Base-by-base conservation (phyloP, 2,888 invertebrate genomes). In the Trilocha varians region DNA sequence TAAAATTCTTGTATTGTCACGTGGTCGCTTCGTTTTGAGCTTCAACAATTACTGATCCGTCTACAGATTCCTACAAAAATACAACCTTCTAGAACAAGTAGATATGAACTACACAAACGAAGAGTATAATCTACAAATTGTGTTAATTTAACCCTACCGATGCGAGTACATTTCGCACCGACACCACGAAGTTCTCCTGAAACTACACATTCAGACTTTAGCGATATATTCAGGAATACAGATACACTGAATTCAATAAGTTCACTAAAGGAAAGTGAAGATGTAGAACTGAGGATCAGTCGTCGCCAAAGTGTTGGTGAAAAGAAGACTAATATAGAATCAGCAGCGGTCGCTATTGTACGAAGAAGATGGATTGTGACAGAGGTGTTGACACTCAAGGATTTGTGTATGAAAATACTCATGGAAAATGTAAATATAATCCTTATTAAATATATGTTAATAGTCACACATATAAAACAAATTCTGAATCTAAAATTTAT, bases 391-490 rank as follows among this genome's bases (percentile, higher is more conserved):
- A 67, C 70, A 5, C 65, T 89, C 17, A 87, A 87, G 49, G 80
- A 82, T 36, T 56, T 90, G 32, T 89, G 90, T 60, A 70, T 89
- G 62, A 83, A 88, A 58, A 70, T 87, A 42, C 77, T 90, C 36
- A 78, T 88, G 34, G 63, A 77, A 54, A 86, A 89, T 79, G 90
- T 88, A 82, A 77, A 57, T 59, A 51, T 14, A 16, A 38, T 41
- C 16, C 34, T 5, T 6, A 36, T 11, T 37, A 34, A 18, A 6
- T 33, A 14, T 25, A 25, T 3, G 11, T n/a, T n/a, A n/a, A n/a
- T n/a, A n/a, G n/a, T n/a, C n/a, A n/a, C n/a, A n/a, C n/a, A n/a
- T n/a, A n/a, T n/a, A n/a, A n/a, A n/a, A n/a, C n/a, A n/a, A n/a
- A n/a, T n/a, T n/a, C n/a, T n/a, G n/a, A n/a, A n/a, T n/a, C n/a